Conservation (phyloP, 2,113 vertebrate species). For the Fulmarus glacialis region DNA sequence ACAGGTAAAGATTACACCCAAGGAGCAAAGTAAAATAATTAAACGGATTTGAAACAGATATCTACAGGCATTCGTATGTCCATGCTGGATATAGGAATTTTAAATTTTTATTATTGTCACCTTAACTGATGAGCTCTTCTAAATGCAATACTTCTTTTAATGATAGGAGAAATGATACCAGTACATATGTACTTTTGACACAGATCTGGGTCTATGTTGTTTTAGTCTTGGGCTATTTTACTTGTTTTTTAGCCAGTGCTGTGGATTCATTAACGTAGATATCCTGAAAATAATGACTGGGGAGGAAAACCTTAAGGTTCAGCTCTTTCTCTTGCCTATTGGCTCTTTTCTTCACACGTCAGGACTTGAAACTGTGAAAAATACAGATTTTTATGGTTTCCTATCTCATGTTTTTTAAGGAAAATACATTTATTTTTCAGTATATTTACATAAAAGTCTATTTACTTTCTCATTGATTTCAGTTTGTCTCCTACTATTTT, state of each 20-base stretch:
- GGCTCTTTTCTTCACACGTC: not conserved
- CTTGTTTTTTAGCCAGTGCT: not conserved
- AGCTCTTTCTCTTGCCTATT: not conserved
- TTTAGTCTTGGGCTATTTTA: not conserved
- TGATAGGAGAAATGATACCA: fast-evolving
- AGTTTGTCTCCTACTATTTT: not conserved
- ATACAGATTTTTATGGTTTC: not conserved
- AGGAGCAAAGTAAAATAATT: not conserved
- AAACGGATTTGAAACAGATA: not conserved
- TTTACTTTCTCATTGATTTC: not conserved
- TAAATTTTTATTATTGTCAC: not conserved
- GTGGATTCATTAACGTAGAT: not conserved
- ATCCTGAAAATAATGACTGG: not conserved
- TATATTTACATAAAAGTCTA: not conserved
- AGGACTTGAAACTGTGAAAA: not conserved
- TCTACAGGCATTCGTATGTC: not conserved
- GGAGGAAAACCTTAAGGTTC: not conserved
- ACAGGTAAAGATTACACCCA: not conserved
- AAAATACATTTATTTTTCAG: not conserved
- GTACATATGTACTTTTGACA: not conserved
- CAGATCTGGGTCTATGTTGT: not conserved
- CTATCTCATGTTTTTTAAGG: not conserved
- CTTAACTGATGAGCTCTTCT: not conserved
- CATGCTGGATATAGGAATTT: not conserved
- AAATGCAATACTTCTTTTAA: not conserved